Base-by-base conservation (phyloP, 2,888 invertebrate species). In the Cecidostiba fungosa region DNA sequence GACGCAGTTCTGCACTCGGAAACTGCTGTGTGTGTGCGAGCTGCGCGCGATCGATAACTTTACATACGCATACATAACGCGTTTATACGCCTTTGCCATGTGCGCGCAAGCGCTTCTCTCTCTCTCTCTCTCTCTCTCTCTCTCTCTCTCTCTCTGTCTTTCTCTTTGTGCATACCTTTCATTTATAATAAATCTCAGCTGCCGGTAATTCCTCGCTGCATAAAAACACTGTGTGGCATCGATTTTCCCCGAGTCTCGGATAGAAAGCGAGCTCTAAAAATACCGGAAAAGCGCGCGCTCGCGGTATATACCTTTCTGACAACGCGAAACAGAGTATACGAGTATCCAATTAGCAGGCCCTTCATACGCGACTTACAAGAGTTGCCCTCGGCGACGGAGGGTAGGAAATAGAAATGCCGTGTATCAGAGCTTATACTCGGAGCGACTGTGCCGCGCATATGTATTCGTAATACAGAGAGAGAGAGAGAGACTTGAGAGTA, bases 331-430 rank as follows among this genome's bases (percentile, higher is more conserved):
- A 59, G 19, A 59, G 54, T 23, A 59, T 32, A 80, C 32, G 83
- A 80, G 86, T 82, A 62, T 84, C 86, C 84, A 86, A 86, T 86
- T 86, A 86, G 86, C 79, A 36, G 76, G 72, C 82, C n/a, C 86
- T 82, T 62, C 72, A 76, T 26, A 62, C 26, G 69, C 16, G 69
- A 36, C 62, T 47, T 43, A 77, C 23, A 43, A 50, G 50, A n/a
- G 54, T 19, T 19, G 76, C 50, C 16, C 32, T 16, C 3, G 43
- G 50, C 72, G 29, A 69, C 16, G 4, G n/a, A 72, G 72, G 39
- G 59, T 32, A 19, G 77, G 23, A 39, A 62, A 77, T 59, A 77
- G 36, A 39, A 62, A 74, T 14, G 72, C 23, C 23, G 23, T 8
- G 54, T 66, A 66, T 66, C 23, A 23, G 43, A 72, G 14, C 43